Conservation (phyloP, 2,113 vertebrate genomes). For the Vireo altiloquus region DNA sequence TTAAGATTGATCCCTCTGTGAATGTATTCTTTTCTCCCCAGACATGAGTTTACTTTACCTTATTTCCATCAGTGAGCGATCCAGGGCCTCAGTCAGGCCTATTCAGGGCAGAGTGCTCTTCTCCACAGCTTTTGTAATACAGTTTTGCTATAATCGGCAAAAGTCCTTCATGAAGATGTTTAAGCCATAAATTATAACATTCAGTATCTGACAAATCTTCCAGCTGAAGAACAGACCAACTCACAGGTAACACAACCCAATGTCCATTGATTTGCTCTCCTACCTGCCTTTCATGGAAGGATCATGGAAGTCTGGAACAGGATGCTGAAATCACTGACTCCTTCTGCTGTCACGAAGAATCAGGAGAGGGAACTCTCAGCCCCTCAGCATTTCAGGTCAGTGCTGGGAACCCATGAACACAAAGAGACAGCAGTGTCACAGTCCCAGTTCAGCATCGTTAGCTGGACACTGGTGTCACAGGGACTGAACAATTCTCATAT, state of each 20-base stretch:
- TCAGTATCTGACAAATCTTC: not conserved
- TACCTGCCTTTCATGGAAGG: not conserved
- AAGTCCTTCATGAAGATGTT: not conserved
- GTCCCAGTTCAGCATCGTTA: conserved; percentile 29
- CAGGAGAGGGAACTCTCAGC: not conserved
- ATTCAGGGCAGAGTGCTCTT: not conserved
- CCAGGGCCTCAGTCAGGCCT: not conserved
- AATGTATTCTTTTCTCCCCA: not conserved
- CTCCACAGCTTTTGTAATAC: not conserved
- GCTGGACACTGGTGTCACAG: not conserved
- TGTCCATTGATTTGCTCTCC: not conserved
- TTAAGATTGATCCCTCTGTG: not conserved
- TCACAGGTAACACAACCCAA: not conserved
- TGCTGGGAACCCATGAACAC: not conserved
- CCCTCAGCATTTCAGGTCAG: not conserved
- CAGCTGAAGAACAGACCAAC: not conserved
- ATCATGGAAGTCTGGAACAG: not conserved
- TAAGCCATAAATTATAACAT: not conserved
- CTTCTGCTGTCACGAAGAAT: not conserved
- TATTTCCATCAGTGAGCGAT: rapidly evolving
- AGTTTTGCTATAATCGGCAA: not conserved
- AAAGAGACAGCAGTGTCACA: conserved; percentile 4
- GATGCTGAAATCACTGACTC: not conserved
- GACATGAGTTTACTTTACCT: not conserved
- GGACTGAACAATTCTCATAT: not conserved